Conservation (phyloP, 2,888 invertebrate species). For the Platycheirus rosarum region DNA sequence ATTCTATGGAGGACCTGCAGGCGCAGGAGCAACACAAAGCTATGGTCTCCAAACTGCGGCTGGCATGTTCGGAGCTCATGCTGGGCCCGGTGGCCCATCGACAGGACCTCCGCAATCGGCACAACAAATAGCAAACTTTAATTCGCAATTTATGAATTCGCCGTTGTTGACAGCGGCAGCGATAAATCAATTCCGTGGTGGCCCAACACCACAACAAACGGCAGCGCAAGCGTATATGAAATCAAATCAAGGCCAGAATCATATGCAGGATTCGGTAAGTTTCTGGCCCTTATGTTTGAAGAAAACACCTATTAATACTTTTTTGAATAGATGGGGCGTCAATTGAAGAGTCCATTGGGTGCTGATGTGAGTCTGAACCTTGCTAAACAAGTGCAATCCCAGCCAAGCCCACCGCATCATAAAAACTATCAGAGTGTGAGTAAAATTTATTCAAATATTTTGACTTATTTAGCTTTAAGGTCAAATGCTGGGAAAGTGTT, state of each 20-base stretch:
- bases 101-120: conserved; percentile 79
- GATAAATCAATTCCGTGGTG: conserved; percentile 82
- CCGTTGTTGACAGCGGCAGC: conserved; percentile 86
- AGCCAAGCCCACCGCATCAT: conserved; percentile 82
- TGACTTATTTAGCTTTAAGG: too few species aligned
- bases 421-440: conserved; percentile 82
- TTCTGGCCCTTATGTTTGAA: background rate
- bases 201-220: conserved; percentile 79
- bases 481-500: too few species aligned
- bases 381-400: conserved; percentile 82
- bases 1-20: conserved; percentile 80
- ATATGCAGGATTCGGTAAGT: conserved; percentile 83
- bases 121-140: conserved; percentile 82
- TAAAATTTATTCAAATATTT: conserved; percentile 52
- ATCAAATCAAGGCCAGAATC: conserved; percentile 81
- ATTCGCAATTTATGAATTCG: conserved; percentile 85
- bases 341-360: conserved; percentile 82
- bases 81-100: conserved; percentile 79
- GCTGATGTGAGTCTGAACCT: conserved; percentile 82
- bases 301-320: conserved; percentile 18
- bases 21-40: conserved; percentile 80
- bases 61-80: conserved; percentile 81
- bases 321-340: conserved; percentile 80
- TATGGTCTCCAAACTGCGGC: conserved; percentile 81
- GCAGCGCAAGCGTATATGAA: conserved; percentile 80